Evolutionary conservation across 2,113 vertebrate genomes (phyloP).

Genomic region (Lepidothrix coronata): DNA sequence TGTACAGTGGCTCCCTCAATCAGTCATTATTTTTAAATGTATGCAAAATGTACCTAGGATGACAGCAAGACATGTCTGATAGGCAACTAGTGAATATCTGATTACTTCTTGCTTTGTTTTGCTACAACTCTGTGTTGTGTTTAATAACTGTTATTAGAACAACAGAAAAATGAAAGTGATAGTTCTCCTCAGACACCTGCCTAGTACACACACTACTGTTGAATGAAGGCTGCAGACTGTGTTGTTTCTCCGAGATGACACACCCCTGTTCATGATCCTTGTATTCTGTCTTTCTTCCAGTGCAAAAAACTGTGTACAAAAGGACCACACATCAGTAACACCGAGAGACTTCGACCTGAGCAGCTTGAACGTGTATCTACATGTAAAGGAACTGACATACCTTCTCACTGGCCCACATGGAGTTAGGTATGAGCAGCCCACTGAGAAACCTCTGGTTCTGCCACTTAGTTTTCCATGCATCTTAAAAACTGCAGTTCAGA

Average conservation of each 20-base stretch:
- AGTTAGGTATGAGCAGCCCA: background rate
- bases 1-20: rapidly evolving
- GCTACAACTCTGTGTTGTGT: background rate
- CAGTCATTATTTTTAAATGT: background rate
- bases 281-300: background rate
- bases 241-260: background rate
- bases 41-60: background rate
- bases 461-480: background rate
- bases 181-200: background rate
- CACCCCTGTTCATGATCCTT: too few relatives aligned
- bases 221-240: background rate
- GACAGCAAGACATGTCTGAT: background rate
- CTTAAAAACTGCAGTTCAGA: background rate
- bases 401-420: background rate
- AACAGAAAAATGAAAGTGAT: background rate
- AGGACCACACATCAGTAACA: background rate
- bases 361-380: background rate
- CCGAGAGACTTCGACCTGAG: background rate
- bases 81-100: rapidly evolving
- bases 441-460: background rate
- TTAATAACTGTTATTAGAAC: background rate
- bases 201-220: background rate
- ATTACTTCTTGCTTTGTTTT: background rate
- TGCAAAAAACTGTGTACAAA: background rate
- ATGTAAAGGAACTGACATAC: background rate